Base-by-base conservation (phyloP, 1,140 invertebrate species). In the Phenacoccus solenopsis region DNA sequence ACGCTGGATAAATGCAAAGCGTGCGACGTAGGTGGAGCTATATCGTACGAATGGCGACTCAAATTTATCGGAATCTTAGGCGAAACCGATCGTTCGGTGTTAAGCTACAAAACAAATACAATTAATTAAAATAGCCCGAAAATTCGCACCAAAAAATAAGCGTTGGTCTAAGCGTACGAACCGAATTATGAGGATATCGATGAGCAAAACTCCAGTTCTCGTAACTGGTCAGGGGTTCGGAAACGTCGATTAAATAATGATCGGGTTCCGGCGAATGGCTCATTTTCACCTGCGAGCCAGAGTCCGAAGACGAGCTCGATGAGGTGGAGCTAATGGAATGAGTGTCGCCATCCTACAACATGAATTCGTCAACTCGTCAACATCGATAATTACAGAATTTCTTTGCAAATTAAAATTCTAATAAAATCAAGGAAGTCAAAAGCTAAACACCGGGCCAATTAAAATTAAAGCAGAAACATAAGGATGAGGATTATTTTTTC, bases 241-340 rank as follows among this genome's bases (percentile, higher is more conserved):
- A 64, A 24, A 25, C 9, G 25, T 64, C 59, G 59, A 13, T 24
- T 24, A 27, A 64, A 27, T 64, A 64, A 10, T 64, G 22, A 64
- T 20, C 59, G 13, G 59, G 59, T 27, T 64, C 59, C 2, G 59
- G 59, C 21, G 59, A 64, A 3, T 1, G 9, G 25, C 12, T 64
- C 21, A 25, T 9, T 64, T 22, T 25, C 4, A 1, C 4, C 16
- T 4, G 59, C 2, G 3, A 16, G 7, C 7, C 4, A 9, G 16
- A 25, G 12, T 27, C 59, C 59, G 59, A 64, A 24, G 59, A 64
- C 59, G 59, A 64, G 16, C 21, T 24, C 2, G 59, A 64, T 10
- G 59, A 64, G 1, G 59, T 64, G 22, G 59, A 64, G 25, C 59
- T 64, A 64, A 27, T 64, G 13, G 59, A 64, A 24, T 64, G 59